phyloP scores from a whole-genome alignment of 1,140 invertebrate species.

The Panagrolaimus sp. region DNA sequence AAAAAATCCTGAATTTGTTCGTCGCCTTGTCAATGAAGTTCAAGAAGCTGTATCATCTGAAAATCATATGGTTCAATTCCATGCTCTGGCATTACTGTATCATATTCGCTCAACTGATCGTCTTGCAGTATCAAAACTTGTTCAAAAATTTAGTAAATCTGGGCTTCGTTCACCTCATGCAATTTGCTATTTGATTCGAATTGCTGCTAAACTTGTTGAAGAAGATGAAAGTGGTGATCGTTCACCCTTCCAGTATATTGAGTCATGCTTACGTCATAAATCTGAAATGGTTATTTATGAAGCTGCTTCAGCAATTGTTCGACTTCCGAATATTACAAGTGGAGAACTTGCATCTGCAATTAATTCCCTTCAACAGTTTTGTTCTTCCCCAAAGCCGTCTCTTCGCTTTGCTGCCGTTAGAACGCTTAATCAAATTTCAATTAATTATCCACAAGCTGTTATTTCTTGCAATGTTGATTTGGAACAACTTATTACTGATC shows the following conservation, averaged over 20 bases:
- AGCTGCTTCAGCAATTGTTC: conserved; percentile 81
- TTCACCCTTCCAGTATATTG: conserved; percentile 79
- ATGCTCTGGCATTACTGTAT: conserved; percentile 90
- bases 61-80: conserved; percentile 76
- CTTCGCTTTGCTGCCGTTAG: conserved; percentile 87
- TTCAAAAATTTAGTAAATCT: conserved; percentile 77
- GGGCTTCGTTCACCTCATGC: conserved; percentile 85
- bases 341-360: conserved; percentile 85
- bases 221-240: conserved; percentile 70
- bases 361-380: conserved; percentile 88
- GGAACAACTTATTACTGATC: conserved; percentile 91
- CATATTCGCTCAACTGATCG: conserved; percentile 85
- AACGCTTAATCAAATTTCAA: conserved; percentile 84
- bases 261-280: conserved; percentile 86
- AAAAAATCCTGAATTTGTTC: conserved; percentile 80
- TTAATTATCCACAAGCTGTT: conserved; percentile 84
- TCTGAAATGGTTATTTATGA: conserved; percentile 97
- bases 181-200: conserved; percentile 77
- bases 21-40: conserved; percentile 96
- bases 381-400: conserved; percentile 85
- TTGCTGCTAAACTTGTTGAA: conserved; percentile 86
- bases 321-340: conserved; percentile 72
- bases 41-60: conserved; percentile 86
- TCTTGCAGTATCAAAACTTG: conserved; percentile 88
- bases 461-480: conserved; percentile 94